Base-by-base conservation (phyloP, 2,888 invertebrate genomes). In the Meliscaeva auricollis region DNA sequence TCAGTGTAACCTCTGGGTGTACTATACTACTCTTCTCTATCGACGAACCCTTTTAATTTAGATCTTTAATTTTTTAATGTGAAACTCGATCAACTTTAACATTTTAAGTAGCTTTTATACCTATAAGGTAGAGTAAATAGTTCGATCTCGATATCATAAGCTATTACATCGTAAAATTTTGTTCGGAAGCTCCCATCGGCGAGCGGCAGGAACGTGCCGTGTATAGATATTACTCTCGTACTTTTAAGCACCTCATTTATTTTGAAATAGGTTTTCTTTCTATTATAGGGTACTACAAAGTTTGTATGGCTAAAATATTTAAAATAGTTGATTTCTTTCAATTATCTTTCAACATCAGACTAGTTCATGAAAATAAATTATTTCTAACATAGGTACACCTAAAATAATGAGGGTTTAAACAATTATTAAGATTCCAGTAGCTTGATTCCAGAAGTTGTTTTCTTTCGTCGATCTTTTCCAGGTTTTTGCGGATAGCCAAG, bases 111-210 rank as follows among this genome's bases (percentile, higher is more conserved):
- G 35, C 35, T 0, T 9, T 30, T n/a, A 54, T 26, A 22, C 7
- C 7, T 26, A 4, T n/a, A 38, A n/a, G 13, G 9, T 35, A 66
- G 35, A 66, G 66, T 50, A 48, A 48, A 66, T 20, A 48, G 64
- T 66, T 50, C n/a, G 66, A 66, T 66, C 50, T 48, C 35, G 66
- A 66, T 66, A 66, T 38, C 13, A 66, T 11, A 50, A 50, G 50
- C 50, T 66, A 66, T 66, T 66, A 66, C 50, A 50, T 78, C 26
- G n/a, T 69, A 35, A 69, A 62, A 74, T 68, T 54, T 5, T 74
- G 48, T 69, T 83, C 83, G 20, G 83, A 70, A 83, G 83, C 82
- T 62, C 38, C 38, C 38, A 38, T 38, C 9, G 26, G 22, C 2
- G n/a, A 15, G 5, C 13, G 11, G n/a, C 41, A 32, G 4, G 8